phyloP scores from a whole-genome alignment of 2,113 vertebrate genomes.

The Tympanuchus pallidicinctus region DNA sequence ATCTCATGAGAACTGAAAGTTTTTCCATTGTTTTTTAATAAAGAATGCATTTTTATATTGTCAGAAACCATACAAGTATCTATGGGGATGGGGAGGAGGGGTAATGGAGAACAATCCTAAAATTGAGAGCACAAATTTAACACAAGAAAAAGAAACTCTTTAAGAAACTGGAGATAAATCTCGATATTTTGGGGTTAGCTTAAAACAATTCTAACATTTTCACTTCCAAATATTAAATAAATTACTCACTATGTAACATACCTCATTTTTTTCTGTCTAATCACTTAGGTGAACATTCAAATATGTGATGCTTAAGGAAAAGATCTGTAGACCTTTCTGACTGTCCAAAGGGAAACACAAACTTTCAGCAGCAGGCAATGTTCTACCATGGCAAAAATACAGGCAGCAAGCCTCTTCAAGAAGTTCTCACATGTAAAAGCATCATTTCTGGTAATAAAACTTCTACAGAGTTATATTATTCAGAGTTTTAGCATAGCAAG shows the following conservation, averaged over 20 bases:
- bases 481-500: not conserved
- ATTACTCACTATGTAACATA: not conserved
- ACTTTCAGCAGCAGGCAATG: fast-evolving
- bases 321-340: not conserved
- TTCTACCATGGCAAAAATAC: not conserved
- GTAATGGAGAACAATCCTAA: not conserved
- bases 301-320: not conserved
- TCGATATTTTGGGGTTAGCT: not conserved
- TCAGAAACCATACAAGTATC: not conserved
- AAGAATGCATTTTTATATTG: not conserved
- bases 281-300: not conserved
- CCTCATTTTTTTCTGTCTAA: not conserved
- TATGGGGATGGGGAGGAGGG: fast-evolving
- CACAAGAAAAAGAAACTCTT: not conserved
- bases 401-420: not conserved
- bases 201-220: not conserved
- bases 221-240: not conserved
- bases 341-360: not conserved
- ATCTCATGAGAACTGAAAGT: not conserved
- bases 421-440: not conserved
- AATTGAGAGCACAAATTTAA: not conserved
- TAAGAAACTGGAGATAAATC: not conserved
- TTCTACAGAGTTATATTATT: not conserved
- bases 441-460: not conserved
- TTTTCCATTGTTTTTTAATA: not conserved